phyloP scores from a whole-genome alignment of 2,888 invertebrate genomes.

The Griposia aprilina region DNA sequence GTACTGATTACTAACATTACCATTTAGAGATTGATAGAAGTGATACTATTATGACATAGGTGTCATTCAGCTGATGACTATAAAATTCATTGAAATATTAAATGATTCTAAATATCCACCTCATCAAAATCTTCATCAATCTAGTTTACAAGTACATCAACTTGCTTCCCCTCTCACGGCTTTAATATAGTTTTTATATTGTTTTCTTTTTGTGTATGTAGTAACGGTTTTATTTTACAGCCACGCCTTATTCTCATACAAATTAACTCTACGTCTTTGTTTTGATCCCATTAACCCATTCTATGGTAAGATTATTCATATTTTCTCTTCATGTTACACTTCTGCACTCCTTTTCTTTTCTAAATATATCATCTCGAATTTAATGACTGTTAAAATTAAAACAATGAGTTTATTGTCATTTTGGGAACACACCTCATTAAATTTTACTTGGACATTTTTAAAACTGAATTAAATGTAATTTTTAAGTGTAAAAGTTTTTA shows the following conservation, averaged over 20 bases:
- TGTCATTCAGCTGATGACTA: background rate
- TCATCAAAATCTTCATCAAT: slow-evolving; percentile 30
- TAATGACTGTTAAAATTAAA: slow-evolving; percentile 52
- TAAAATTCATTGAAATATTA: background rate
- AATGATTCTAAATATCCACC: background rate
- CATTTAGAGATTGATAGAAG: background rate
- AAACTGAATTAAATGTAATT: slow-evolving; percentile 4
- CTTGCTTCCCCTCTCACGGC: slow-evolving; percentile 75
- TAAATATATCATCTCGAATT: slow-evolving; percentile 53
- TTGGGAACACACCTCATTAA: slow-evolving; percentile 47
- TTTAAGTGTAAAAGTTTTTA: slow-evolving; percentile 21
- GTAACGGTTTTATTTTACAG: slow-evolving; percentile 73
- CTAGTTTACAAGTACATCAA: slow-evolving; percentile 56
- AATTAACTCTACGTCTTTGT: slow-evolving; percentile 59
- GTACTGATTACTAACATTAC: background rate
- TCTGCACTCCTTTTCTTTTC: slow-evolving; percentile 57
- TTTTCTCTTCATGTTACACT: slow-evolving; percentile 65
- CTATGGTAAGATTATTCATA: slow-evolving; percentile 64
- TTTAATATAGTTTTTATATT: slow-evolving; percentile 72
- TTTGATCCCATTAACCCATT: slow-evolving; percentile 61
- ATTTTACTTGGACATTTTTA: slow-evolving; percentile 9
- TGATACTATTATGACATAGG: background rate
- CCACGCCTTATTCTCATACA: slow-evolving; percentile 66
- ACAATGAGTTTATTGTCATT: slow-evolving; percentile 63
- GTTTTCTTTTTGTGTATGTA: slow-evolving; percentile 74